Base-by-base conservation (phyloP, 2,888 invertebrate genomes). In the Rutpela maculata region DNA sequence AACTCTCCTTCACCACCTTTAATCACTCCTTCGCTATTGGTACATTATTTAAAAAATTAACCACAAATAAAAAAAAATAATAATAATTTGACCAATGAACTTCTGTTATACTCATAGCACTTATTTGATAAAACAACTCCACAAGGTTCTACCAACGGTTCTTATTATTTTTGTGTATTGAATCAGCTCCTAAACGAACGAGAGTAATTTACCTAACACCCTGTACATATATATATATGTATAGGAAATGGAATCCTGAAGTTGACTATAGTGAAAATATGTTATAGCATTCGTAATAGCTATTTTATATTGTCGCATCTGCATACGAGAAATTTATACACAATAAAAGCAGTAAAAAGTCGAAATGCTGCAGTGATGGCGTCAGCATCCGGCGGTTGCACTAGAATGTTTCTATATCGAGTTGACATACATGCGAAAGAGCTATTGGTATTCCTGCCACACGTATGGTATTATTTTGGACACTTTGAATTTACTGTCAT, bases 401-500 rank as follows among this genome's bases (percentile, higher is more conserved):
- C 73, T 56, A 76, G 69, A 68, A 78, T 82, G 81, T 83, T 82
- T 82, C 82, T 81, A 83, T 83, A 82, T 69, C 75, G 78, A 80
- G 73, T 72, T 79, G 75, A 63, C 75, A 74, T 74, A 78, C 75
- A 67, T 73, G 76, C 70, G 65, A 72, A 73, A 80, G 69, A 71
- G 78, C 76, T 77, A 80, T 83, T 83, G 78, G 79, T 78, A 82
- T 82, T 83, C 83, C 57, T 74, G 74, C 71, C 80, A 78, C 80
- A 81, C 76, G 72, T 78, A 68, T 74, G 79, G 79, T 79, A 80
- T 82, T 83, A 83, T 83, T 82, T 82, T 75, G 81, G 80, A 81
- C 81, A 83, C 82, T 82, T 80, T 77, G 80, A 77, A 81, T 81
- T 81, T 78, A 81, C 79, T 81, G 79, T 78, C 80, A 78, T 81